Percentiles rank a stretch among this genome's conserved stretches.
phyloP scores from a whole-genome alignment of 2,888 invertebrate genomes.

The Habrosyne pyritoides region DNA sequence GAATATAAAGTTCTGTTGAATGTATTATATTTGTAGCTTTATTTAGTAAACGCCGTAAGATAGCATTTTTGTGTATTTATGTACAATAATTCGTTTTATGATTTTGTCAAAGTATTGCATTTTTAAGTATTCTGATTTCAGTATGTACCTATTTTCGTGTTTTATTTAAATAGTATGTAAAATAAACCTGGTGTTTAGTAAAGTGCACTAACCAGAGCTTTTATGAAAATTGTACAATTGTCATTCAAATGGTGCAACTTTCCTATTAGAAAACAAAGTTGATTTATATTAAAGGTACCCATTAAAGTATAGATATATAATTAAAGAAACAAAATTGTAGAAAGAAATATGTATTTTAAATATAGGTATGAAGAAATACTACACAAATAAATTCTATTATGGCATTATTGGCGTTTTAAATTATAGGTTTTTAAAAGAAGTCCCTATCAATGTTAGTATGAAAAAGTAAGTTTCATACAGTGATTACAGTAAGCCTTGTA shows the following conservation, averaged over 20 bases:
- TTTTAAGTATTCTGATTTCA: neutral
- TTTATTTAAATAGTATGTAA: neutral
- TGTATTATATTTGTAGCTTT: conserved; percentile 4
- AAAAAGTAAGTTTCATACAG: no score
- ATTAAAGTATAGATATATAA: no score
- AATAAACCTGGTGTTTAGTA: neutral
- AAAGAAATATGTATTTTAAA: conserved; percentile 12
- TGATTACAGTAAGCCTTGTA: no score
- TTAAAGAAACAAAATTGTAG: neutral
- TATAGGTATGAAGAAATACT: conserved; percentile 18
- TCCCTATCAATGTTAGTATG: no score
- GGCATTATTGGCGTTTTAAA: conserved; percentile 30
- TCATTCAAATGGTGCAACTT: no score
- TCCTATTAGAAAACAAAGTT: no score
- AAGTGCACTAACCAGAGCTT: neutral
- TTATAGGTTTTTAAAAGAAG: conserved; percentile 12
- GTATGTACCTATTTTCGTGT: neutral
- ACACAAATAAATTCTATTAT: conserved; percentile 51
- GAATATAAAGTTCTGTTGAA: conserved; percentile 10
- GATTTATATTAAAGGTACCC: no score
- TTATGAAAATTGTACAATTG: no score
- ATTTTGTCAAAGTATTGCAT: neutral
- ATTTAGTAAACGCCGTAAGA: neutral
- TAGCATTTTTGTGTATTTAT: neutral
- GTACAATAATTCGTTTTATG: neutral